Evolutionary conservation across 2,797 vertebrate genomes (phyloP), one percentile per base, ranked within the genome.

Genomic region (Chiloscyllium punctatum): DNA sequence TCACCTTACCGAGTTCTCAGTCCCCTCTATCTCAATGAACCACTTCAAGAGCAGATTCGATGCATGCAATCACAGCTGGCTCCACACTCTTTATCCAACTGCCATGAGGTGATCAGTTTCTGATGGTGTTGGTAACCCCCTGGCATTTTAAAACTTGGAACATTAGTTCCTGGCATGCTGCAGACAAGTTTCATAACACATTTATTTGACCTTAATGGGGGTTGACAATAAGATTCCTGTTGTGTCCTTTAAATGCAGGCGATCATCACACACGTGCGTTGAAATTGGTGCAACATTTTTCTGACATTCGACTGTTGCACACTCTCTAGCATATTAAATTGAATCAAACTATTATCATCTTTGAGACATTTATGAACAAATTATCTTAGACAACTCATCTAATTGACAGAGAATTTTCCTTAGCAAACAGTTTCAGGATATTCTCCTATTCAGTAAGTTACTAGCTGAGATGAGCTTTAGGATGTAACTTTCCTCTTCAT

Each of bases 361-460:
- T 77, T 33, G 62, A 92, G 62, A 37, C n/a, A 8, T 42, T 23
- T 92, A 92, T 42, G 90, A 92, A 68, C 62, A 92, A 92, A 92
- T 92, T 92, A 92, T 37, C n/a, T 42, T 69, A 92, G 90, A 92
- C 90, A 69, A 66, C 62, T 92, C 21, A 68, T 92, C 90, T 92
- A 92, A 92, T 92, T 69, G n/a, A 69, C n/a, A 92, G 62, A 68
- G 62, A 68, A 23, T 6, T 92, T 68, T n/a, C 18, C 33, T 37
- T 42, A 21, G 37, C 90, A 92, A 92, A 92, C 69, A n/a, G 90
- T 92, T 92, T 18, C 62, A 92, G 90, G 66, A 69, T 92, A 69
- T 69, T 69, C 66, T 37, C 90, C n/a, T n/a, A 69, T 66, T 21
- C 62, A 92, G 90, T 69, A 25, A 68, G 9, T 92, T 62, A 69